These are phyloP conservation scores for Dinothrombium tinctorium DNA, from an alignment of 1,140 invertebrate species.

Conservation along the genomic window DNA sequence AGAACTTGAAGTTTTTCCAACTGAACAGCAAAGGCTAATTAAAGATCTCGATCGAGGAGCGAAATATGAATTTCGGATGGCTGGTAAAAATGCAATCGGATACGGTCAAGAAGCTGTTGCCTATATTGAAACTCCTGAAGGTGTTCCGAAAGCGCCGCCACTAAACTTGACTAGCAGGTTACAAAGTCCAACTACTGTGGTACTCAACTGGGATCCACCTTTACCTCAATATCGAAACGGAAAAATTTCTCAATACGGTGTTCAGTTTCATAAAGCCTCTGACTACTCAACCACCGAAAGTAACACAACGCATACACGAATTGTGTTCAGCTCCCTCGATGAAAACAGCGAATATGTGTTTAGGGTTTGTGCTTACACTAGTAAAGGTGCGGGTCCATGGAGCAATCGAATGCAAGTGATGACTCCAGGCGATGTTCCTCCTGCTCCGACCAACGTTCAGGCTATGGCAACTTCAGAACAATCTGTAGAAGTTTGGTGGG, in stretches of 20 bases:
- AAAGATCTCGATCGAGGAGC: constrained; percentile 53
- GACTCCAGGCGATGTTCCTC: constrained; percentile 64
- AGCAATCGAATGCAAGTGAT: constrained; percentile 56
- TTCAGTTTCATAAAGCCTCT: constrained; percentile 73
- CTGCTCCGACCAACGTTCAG: constrained; percentile 62
- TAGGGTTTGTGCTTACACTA: constrained; percentile 66
- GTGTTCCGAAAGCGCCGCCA: constrained; percentile 25
- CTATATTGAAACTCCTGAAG: constrained; percentile 71
- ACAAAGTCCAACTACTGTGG: constrained; percentile 73
- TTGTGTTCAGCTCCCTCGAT: constrained; percentile 72
- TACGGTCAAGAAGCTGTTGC: constrained; percentile 74
- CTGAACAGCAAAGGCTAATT: constrained; percentile 29
- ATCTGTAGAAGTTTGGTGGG: constrained; percentile 83
- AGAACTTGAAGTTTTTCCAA: constrained; percentile 36
- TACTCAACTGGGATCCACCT: constrained; percentile 75
- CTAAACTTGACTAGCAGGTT: constrained; percentile 35
- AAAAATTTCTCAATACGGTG: constrained; percentile 70
- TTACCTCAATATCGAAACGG: constrained; percentile 66
- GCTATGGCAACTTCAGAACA: constrained; percentile 75
- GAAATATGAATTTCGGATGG: constrained; percentile 78
- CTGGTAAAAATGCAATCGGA: constrained; percentile 71
- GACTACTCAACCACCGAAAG: constrained; percentile 48
- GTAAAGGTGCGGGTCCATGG: constrained; percentile 62
- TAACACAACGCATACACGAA: constrained; percentile 51
- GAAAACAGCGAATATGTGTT: constrained; percentile 73